Evolutionary conservation across 2,888 invertebrate genomes (phyloP).

Genomic region (Synergus gifuensis): DNA sequence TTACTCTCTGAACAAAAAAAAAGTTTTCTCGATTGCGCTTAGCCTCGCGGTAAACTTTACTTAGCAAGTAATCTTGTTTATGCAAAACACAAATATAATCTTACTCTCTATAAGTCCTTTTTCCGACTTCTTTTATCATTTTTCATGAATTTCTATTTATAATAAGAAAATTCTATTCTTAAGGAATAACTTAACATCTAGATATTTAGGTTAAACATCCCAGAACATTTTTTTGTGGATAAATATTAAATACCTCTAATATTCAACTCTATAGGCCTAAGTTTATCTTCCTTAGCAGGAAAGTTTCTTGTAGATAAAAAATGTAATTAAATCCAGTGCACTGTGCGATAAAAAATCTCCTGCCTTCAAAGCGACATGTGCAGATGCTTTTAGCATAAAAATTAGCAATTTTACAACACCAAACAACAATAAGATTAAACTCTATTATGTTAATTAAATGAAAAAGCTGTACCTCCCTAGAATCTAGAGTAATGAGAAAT

Average conservation of each 20-base stretch:
- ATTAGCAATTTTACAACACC: no score
- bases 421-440: no score
- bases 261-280: no score
- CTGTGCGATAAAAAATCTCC: not conserved
- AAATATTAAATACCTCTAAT: no score
- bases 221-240: no score
- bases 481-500: not conserved
- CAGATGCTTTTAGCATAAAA: not conserved
- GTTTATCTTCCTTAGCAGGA: not conserved
- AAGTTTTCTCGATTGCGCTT: not conserved
- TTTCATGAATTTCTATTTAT: no score
- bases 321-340: not conserved
- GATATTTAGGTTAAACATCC: no score
- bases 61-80: conserved; percentile 2
- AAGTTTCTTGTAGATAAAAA: not conserved
- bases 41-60: conserved; percentile 18
- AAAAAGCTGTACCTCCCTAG: not conserved
- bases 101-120: no score
- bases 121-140: no score
- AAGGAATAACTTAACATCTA: no score
- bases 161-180: no score
- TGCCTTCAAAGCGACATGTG: not conserved
- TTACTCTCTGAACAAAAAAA: not conserved
- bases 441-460: not conserved
- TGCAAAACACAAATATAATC: not conserved